Conservation (phyloP, 2,888 invertebrate genomes). For the Nephrotoma guestfalica region DNA sequence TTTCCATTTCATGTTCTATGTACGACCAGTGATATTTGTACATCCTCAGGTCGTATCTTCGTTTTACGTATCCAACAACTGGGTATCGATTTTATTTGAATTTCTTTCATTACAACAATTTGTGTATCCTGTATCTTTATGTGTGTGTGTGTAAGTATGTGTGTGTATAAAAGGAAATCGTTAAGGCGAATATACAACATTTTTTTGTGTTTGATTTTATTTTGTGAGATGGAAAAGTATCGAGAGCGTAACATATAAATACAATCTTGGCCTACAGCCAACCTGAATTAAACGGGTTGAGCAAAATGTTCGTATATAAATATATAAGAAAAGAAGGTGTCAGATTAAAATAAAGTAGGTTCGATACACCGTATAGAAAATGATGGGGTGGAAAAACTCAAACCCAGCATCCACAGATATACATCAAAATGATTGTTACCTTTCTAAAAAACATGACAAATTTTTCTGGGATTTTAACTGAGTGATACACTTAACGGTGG, state of each 20-base stretch:
- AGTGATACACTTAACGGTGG: not conserved
- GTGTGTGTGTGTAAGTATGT: not conserved
- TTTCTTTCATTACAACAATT: not conserved
- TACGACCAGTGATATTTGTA: not conserved
- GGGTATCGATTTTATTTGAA: not conserved
- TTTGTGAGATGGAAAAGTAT: not conserved
- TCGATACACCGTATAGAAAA: not conserved
- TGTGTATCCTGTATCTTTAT: not conserved
- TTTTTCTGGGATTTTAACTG: not conserved
- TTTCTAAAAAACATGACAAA: not conserved
- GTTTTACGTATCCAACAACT: not conserved
- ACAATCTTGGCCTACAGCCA: not conserved
- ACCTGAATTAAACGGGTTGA: not conserved
- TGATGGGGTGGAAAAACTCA: not conserved
- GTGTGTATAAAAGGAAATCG: not conserved
- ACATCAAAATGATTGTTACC: not conserved
- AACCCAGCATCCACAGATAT: not conserved
- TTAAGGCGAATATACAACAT: not conserved
- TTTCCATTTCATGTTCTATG: not conserved
- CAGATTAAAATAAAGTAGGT: not conserved
- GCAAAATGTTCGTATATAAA: not conserved
- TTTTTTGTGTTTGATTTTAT: not conserved
- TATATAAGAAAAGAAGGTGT: not conserved
- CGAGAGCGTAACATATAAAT: not conserved
- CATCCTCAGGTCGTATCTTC: not conserved